Base-by-base conservation (phyloP, 2,888 invertebrate genomes). In the Mimachlamys varia region DNA sequence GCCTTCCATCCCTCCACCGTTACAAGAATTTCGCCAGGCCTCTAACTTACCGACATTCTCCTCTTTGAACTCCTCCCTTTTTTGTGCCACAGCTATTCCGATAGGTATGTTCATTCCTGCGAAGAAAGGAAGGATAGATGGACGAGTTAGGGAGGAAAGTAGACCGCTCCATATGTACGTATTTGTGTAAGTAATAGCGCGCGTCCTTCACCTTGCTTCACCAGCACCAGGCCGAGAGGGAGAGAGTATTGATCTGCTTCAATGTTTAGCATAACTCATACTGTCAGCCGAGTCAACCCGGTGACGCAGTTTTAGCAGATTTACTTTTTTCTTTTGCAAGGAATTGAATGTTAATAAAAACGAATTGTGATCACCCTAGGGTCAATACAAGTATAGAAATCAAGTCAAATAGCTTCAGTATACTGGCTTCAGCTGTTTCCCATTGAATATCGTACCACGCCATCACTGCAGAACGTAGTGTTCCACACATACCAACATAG, bases 11-110 rank as follows among this genome's bases (percentile, higher is more conserved):
- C 33, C 76, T 27, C 76, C 76, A 33, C 76, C 33, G 33, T 76
- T 27, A 76, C 76, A 27, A 76, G 76, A 76, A 76, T 76, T 76
- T 27, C 33, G 27, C 27, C 27, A 27, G 27, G 27, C 33, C 76
- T 0, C 55, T 17, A 76, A 58, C 87, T 22, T 88, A 92, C 92
- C 92, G 88, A 91, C n/a, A 17, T 88, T 88, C 88, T 89, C 90
- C 44, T 89, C 89, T 88, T 90, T 91, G 58, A 89, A 89, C n/a
- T 91, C 90, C 50, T 92, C 90, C n/a, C 92, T 90, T 87, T 92
- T 92, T 38, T 90, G 90, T 89, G 95, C 95, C 38, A 95, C 95
- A 5, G 95, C 95, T 90, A 95, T 95, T 38, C 95, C 95, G 17
- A 95, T 94, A 13, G 95, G 95, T 88, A 95, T 95, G 87, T 94